A percentile compares a stretch with the other conserved stretches of the same genome.
phyloP scores from a whole-genome alignment of 1,140 invertebrate species.

The Antheraea mylitta region DNA sequence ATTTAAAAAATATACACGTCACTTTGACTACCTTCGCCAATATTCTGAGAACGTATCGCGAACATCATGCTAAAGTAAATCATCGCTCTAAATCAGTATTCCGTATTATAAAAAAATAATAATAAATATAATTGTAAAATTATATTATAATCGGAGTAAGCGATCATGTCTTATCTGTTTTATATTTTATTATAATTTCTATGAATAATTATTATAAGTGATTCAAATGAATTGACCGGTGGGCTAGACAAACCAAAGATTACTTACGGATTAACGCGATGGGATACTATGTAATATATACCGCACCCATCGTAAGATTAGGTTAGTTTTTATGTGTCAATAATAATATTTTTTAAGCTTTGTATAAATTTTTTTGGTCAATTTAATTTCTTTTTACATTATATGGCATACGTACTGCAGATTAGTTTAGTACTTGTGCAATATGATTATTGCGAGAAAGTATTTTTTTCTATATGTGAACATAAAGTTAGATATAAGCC shows the following conservation, averaged over 20 bases:
- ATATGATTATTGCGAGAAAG: slow-evolving; percentile 56
- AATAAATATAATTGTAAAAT: slow-evolving; percentile 21
- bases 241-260: slow-evolving; percentile 77
- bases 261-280: slow-evolving; percentile 51
- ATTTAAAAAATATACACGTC: too few relatives aligned
- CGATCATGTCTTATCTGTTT: slow-evolving; percentile 55
- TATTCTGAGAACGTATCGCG: not conserved
- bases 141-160: slow-evolving; percentile 23
- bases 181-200: slow-evolving; percentile 65
- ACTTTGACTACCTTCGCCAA: too few relatives aligned
- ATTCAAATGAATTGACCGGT: slow-evolving; percentile 55
- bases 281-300: slow-evolving; percentile 66
- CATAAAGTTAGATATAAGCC: slow-evolving; percentile 40
- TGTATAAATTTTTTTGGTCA: slow-evolving; percentile 49
- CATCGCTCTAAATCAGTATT: slow-evolving; percentile 15
- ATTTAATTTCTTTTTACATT: slow-evolving; percentile 49
- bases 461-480: slow-evolving; percentile 58
- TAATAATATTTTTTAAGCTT: slow-evolving; percentile 44
- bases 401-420: slow-evolving; percentile 64
- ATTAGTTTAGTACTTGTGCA: slow-evolving; percentile 56
- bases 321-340: slow-evolving; percentile 61
- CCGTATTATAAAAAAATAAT: slow-evolving; percentile 18
- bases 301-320: slow-evolving; percentile 44
- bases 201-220: slow-evolving; percentile 39
- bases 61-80: not conserved